Evolutionary conservation across 2,888 invertebrate genomes (phyloP).

Genomic region (Pediacus dermestoides): DNA sequence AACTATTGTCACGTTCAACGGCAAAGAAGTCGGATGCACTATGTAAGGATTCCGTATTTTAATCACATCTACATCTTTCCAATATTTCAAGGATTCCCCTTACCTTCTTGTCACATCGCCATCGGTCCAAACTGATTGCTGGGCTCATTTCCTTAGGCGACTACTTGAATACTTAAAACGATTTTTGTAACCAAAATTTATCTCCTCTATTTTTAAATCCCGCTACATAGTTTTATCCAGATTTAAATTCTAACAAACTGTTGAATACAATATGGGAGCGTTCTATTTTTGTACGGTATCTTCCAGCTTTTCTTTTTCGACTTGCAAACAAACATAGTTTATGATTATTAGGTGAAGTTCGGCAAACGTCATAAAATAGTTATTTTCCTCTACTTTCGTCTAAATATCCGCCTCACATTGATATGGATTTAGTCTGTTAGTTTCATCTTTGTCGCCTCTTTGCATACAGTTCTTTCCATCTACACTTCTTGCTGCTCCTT

Average conservation of each 20-base stretch:
- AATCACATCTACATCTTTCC: constrained; percentile 29
- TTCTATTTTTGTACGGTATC: too few relatives aligned
- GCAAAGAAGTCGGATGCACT: constrained; percentile 10
- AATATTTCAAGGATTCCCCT: constrained; percentile 22
- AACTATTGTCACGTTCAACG: constrained; percentile 28
- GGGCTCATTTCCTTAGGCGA: too few relatives aligned
- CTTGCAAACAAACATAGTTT: too few relatives aligned
- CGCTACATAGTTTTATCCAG: too few relatives aligned
- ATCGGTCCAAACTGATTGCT: background rate
- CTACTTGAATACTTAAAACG: too few relatives aligned
- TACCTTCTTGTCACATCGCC: constrained; percentile 16
- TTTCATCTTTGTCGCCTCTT: constrained; percentile 27
- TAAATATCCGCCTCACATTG: constrained; percentile 15
- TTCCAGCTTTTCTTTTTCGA: too few relatives aligned
- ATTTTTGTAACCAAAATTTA: too few relatives aligned
- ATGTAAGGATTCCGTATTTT: constrained; percentile 27
- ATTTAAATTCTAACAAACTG: too few relatives aligned
- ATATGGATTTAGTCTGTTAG: constrained; percentile 18
- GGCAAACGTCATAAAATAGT: constrained; percentile 7
- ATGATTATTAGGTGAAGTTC: too few relatives aligned
- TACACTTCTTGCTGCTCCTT: constrained; percentile 36
- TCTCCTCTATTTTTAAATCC: too few relatives aligned
- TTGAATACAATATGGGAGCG: too few relatives aligned
- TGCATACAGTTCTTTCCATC: constrained; percentile 28
- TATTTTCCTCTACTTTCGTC: constrained; percentile 10